Evolutionary conservation across 2,888 invertebrate species (phyloP), one percentile per base, ranked within the genome.

Genomic region (Fabriciana adippe): DNA sequence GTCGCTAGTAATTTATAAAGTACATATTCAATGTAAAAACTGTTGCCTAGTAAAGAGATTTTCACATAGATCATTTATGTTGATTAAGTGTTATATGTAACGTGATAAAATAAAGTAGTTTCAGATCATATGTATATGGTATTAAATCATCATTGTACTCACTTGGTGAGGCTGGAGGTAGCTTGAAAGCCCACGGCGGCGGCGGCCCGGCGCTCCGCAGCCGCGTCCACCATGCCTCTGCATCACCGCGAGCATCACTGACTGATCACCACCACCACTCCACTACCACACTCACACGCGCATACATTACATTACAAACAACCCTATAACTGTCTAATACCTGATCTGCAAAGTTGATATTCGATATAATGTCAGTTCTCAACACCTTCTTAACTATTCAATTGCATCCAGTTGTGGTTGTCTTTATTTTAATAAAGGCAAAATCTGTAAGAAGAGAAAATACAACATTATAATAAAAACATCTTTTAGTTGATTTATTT

Each of bases 141-240:
- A 64, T 54, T 15, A 56, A 60, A 21, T 50, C 18, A 31, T 54
- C 11, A n/a, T 48, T 48, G 47, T 71, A 87, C 92, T 91, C 72
- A 92, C 92, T 90, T 91, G 86, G 87, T 89, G 79, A 91, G 82
- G 81, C 88, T 90, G 85, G 83, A 83, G 78, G 85, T 80, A 84
- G 83, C 81, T 83, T 82, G 82, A 87, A 81, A 84, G 81, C 81
- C 82, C 82, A 84, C 85, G 88, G 87, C 90, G 85, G 84, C 85
- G 85, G 85, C 87, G 86, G 86, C 82, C 86, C 87, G 89, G 87
- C 89, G 90, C 89, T 90, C 90, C 91, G 90, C 90, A 84, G 89
- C 90, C 90, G 89, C 92, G 90, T 92, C 92, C 89, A 90, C 92
- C 92, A 92, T 92, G 86, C 91, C 92, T 89, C 88, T 84, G 91